Conservation (phyloP, 2,888 invertebrate species). For the Watsonalla binaria region DNA sequence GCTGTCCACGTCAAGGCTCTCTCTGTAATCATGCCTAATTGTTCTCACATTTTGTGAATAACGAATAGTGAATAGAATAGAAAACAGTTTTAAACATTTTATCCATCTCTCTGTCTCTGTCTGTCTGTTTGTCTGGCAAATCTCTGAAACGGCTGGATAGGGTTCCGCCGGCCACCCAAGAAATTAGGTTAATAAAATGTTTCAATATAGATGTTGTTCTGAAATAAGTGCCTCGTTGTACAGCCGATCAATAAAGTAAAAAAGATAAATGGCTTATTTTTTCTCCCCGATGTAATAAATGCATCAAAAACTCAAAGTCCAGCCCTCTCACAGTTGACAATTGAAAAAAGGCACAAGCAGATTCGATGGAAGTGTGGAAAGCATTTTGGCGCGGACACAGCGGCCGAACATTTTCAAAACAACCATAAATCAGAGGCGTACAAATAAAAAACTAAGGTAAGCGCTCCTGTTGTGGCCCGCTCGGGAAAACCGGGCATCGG, state of each 20-base stretch:
- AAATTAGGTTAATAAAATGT: too few relatives aligned
- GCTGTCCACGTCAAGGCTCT: too few relatives aligned
- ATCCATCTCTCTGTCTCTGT: too few relatives aligned
- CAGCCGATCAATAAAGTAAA: too few relatives aligned
- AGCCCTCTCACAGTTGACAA: neutral
- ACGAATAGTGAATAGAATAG: too few relatives aligned
- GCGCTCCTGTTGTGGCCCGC: constrained; percentile 73
- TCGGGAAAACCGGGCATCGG: constrained; percentile 41
- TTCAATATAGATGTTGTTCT: too few relatives aligned
- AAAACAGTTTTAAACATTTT: too few relatives aligned
- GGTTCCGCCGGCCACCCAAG: too few relatives aligned
- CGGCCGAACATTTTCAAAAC: constrained; percentile 69
- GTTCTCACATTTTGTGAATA: neutral
- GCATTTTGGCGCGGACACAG: constrained; percentile 57
- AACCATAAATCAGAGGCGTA: constrained; percentile 68
- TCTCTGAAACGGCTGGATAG: too few relatives aligned
- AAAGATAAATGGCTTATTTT: too few relatives aligned
- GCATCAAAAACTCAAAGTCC: neutral
- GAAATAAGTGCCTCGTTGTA: too few relatives aligned
- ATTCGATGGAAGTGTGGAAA: constrained; percentile 59
- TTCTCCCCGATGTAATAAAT: too few relatives aligned
- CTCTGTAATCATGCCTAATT: neutral
- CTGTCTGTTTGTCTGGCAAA: neutral
- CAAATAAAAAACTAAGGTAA: constrained; percentile 78
- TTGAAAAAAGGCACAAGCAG: constrained; percentile 37